Base-by-base conservation (phyloP, 1,140 invertebrate genomes). In the Ooceraea biroi region DNA sequence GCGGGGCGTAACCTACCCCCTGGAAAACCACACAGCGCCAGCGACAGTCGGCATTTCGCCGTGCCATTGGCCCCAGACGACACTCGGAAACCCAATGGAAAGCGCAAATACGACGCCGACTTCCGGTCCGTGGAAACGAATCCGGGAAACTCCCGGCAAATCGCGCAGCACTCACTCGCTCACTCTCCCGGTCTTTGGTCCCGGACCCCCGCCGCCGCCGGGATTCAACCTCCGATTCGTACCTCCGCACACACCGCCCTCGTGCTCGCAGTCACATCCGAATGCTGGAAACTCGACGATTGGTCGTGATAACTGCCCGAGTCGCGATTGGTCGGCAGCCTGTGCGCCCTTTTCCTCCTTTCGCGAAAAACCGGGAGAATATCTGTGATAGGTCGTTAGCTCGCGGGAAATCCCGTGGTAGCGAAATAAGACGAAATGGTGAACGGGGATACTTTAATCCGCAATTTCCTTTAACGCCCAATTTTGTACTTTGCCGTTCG, bases 11-110 rank as follows among this genome's bases (percentile, higher is more conserved):
- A 91, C 92, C 90, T 89, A 90, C 92, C 92, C 92, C 85, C 90
- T 91, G 86, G 90, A 71, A 80, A 87, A 84, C 69, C 87, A 89
- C 86, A 88, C 88, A 89, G 88, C 90, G 86, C 76, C 89, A 83
- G 87, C 90, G 88, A 92, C 91, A 93, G 90, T 93, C 92, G 91
- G 91, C 93, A 94, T 94, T 71, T 90, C 86, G 91, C 85, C 85
- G 91, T 93, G 90, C 92, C 91, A 94, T 94, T 94, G 93, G 93
- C 90, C 90, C 88, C 82, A 80, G 80, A 89, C 91, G 92, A 93
- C 92, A 93, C 90, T 92, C 93, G 92, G 88, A 93, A 93, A 93
- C 91, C 87, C 93, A 93, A 94, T 93, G 91, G 91, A 93, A 92
- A 91, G 91, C 91, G 90, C 93, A 94, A 94, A 94, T 94, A 94